phyloP scores from a whole-genome alignment of 1,140 invertebrate species.

The Lepeophtheirus salmonis region DNA sequence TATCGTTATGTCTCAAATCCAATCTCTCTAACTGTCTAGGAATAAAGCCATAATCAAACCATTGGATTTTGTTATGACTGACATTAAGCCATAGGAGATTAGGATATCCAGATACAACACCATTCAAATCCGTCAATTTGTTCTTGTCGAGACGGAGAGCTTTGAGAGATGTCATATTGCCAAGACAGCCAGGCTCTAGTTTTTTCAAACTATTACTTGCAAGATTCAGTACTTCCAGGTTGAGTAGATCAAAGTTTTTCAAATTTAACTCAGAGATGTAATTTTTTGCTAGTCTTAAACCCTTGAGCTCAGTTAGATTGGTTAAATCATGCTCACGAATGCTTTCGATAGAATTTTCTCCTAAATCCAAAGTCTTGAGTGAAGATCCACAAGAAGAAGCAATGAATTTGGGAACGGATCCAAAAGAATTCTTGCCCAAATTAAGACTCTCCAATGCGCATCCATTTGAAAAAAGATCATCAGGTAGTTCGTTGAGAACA shows the following conservation, averaged over 20 bases:
- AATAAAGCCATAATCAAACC: slow-evolving; percentile 73
- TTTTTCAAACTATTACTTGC: slow-evolving; percentile 56
- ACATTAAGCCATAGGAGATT: slow-evolving; percentile 72
- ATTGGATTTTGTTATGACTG: slow-evolving; percentile 67
- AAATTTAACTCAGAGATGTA: slow-evolving; percentile 34
- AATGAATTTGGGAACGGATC: slow-evolving; percentile 48
- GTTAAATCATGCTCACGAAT: slow-evolving; percentile 59
- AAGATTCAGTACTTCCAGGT: slow-evolving; percentile 63
- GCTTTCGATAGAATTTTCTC: slow-evolving; percentile 55
- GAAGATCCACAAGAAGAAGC: slow-evolving; percentile 42
- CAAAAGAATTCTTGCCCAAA: slow-evolving; percentile 55
- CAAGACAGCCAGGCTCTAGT: slow-evolving; percentile 42
- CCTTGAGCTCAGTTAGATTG: slow-evolving; percentile 39
- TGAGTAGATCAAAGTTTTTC: neutral
- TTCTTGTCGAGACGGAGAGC: slow-evolving; percentile 70
- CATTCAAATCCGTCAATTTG: slow-evolving; percentile 57
- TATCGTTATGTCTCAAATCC: slow-evolving; percentile 69
- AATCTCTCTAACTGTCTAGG: slow-evolving; percentile 64
- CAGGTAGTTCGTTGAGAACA: slow-evolving; percentile 47
- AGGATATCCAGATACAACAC: slow-evolving; percentile 57
- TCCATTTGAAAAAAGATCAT: slow-evolving; percentile 55
- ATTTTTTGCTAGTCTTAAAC: slow-evolving; percentile 66
- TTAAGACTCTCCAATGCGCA: slow-evolving; percentile 55
- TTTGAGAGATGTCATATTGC: slow-evolving; percentile 52
- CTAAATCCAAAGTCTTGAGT: slow-evolving; percentile 53